Percentiles rank a stretch among this genome's conserved stretches.
phyloP scores from a whole-genome alignment of 2,797 vertebrate species.

The Phyllotis vaccarum region DNA sequence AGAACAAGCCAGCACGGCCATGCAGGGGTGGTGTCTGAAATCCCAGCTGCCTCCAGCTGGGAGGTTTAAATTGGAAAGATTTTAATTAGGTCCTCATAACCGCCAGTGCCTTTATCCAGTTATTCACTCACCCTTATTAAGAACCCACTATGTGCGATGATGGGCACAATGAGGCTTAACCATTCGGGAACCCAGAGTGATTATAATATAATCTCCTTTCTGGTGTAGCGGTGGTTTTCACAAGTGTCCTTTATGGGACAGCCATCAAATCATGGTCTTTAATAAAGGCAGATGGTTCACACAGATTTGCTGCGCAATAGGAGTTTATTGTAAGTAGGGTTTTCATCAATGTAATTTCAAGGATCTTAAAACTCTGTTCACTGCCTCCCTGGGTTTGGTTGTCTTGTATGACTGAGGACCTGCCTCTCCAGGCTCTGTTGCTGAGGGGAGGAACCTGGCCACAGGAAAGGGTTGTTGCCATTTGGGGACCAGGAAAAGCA shows the following conservation, averaged over 20 bases:
- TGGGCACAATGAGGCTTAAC: fast-evolving
- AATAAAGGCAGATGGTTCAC: slow-evolving; percentile 12
- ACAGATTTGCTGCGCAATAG: neutral
- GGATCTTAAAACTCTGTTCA: neutral
- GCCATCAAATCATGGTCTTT: neutral
- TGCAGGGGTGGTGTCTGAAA: neutral
- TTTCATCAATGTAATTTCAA: slow-evolving; percentile 26
- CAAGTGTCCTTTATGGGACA: neutral
- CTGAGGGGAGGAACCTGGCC: neutral
- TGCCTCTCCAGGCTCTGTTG: neutral
- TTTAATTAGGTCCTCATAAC: slow-evolving; percentile 30
- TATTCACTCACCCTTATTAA: neutral
- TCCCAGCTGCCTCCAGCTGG: slow-evolving; percentile 26
- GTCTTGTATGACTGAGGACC: neutral
- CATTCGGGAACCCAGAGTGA: neutral
- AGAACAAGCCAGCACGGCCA: neutral
- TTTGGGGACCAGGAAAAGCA: neutral
- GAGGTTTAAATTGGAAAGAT: neutral
- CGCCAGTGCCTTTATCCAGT: neutral
- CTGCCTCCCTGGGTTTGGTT: neutral
- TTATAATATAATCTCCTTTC: neutral
- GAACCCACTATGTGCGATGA: neutral
- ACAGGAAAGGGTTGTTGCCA: neutral
- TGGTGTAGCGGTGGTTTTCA: fast-evolving
- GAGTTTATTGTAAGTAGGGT: neutral